Base-by-base conservation (phyloP, 2,797 vertebrate genomes). In the Periparus ater region DNA sequence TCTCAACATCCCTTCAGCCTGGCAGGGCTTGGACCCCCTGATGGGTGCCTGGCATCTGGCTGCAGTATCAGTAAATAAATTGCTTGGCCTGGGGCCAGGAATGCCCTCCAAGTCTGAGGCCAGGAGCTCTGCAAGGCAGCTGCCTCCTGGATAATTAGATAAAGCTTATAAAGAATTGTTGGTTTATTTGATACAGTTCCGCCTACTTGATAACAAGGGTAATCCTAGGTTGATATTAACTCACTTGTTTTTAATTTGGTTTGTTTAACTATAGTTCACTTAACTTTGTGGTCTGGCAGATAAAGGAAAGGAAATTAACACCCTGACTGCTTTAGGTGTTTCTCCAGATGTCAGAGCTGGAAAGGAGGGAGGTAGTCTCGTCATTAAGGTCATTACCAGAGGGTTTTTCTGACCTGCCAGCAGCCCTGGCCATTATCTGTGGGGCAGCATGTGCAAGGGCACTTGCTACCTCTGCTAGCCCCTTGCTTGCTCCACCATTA, bases 281-380 rank as follows among this genome's bases (percentile, higher is more conserved):
- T 94, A 61, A 85, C 85, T 93, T 68, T 84, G 83, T 93, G 79
- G 51, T 62, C 66, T 90, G 53, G 62, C 44, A 93, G 90, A 96
- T 96, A 96, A 95, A 96, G 54, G 70, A 95, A 55, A 96, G 96
- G 96, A 96, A 96, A 96, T 96, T 94, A 96, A 72, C 85, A 88
- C 85, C 22, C 47, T 42, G 42, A 34, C 82, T 51, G 57, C 72
- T 67, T 87, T 57, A 86, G 17, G 75, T 85, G 81, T 92, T 91
- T 74, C 74, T 63, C 38, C 82, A 63, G 65, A 51, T 85, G 54
- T 80, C 75, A 92, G 53, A 38, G 38, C 45, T 88, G 27, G 17
- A 38, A 88, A 9, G 5, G 13, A 55, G 23, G 30, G 61, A 75
- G 16, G 36, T 51, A 42, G 25, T 70, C 45, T 71, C 26, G 10